Conservation (phyloP, 2,888 invertebrate genomes). For the Anorthoa munda region DNA sequence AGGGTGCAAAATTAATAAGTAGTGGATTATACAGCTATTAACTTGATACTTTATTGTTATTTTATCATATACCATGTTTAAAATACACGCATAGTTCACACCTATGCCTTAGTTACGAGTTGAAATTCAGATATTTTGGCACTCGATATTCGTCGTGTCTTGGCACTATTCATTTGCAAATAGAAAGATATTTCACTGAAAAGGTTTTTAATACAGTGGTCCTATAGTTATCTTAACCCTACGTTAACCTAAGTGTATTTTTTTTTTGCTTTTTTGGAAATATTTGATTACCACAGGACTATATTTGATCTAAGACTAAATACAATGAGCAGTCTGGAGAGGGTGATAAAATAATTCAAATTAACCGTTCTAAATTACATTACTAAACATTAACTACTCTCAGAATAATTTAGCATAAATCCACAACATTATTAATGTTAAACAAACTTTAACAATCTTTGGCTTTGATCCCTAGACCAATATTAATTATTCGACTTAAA, state of each 20-base stretch:
- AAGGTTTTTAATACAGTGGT: conserved; percentile 84
- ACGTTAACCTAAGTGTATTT: conserved; percentile 83
- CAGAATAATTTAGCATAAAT: conserved; percentile 90
- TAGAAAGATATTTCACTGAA: conserved; percentile 76
- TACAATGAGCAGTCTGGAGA: conserved; percentile 90
- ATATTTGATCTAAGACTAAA: conserved; percentile 87
- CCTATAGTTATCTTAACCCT: conserved; percentile 86
- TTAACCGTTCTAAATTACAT: conserved; percentile 83
- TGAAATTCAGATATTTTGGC: conserved; percentile 79
- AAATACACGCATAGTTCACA: conserved; percentile 51
- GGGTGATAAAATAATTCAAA: conserved; percentile 87
- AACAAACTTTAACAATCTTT: conserved; percentile 94
- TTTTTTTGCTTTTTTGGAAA: conserved; percentile 87
- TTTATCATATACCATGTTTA: conserved; percentile 56
- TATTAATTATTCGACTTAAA: conserved; percentile 88
- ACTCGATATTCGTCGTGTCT: conserved; percentile 79
- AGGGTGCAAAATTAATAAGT: conserved; percentile 88
- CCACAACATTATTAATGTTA: conserved; percentile 90
- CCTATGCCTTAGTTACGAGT: conserved; percentile 63
- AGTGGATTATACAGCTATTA: conserved; percentile 77
- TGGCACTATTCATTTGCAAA: conserved; percentile 80
- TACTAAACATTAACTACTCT: conserved; percentile 87
- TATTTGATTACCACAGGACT: conserved; percentile 87
- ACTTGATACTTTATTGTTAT: conserved; percentile 68
- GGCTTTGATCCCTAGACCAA: conserved; percentile 96